Evolutionary conservation across 2,888 invertebrate species (phyloP), one percentile per base, ranked within the genome.

Genomic region (Phalangium opilio): DNA sequence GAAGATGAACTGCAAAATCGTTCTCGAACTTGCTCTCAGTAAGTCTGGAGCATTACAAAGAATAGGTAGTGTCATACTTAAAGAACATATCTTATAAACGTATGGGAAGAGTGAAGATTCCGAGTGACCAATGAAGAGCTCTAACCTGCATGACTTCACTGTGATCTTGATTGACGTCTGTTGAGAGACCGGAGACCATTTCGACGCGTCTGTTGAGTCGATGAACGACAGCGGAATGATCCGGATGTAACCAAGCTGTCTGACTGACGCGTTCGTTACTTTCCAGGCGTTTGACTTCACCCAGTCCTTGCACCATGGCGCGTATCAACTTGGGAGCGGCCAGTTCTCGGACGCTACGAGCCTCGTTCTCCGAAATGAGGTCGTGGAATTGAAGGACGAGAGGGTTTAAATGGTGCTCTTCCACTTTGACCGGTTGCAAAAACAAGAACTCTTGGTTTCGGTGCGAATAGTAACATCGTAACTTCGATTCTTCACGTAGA

Each of bases 331-430:
- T 50, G 34, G 55, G 56, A 14, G 50, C 52, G n/a, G 56, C 56
- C 27, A 55, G 46, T 14, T 56, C 51, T 47, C 43, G 51, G 14
- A 55, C 41, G 3, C 44, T 20, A 5, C 52, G 48, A 5, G 50
- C 47, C 39, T 58, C 57, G 7, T 50, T 45, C 3, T 55, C 89
- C 51, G 74, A 77, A 63, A 98, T 74, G 8, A 91, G 81, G 55
- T 90, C 79, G 63, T 91, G 81, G 67, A 80, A 95, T 45, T 93
- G 70, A 27, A 80, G 77, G 55, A 96, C 79, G 59, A 79, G 78
- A 0, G 95, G 95, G 32, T 81, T 73, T 19, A 78, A 66, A 61
- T 73, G 75, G 45, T 81, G 79, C 59, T 81, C 77, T 65, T 85
- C 83, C 62, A 89, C 84, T 47, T 52, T 58, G 50, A 87, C 73